Evolutionary conservation across 2,113 vertebrate species (phyloP).

Genomic region (Peucedramus taeniatus): DNA sequence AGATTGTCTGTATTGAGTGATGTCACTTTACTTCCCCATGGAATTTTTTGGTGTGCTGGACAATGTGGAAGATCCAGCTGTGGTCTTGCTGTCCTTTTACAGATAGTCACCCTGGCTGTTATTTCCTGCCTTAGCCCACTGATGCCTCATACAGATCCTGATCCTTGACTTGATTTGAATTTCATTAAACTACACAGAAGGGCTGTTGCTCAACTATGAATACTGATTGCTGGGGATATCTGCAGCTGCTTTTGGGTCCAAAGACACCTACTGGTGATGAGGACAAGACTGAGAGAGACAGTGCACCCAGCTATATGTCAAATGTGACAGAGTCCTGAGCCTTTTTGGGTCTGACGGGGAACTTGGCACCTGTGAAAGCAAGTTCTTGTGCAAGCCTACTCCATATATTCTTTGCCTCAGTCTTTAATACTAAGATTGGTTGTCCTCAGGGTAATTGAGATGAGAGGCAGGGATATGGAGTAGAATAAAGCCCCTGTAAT

Average conservation of each 20-base stretch:
- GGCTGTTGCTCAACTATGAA: neutral
- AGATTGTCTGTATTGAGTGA: neutral
- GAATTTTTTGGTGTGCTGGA: neutral
- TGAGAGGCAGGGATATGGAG: neutral
- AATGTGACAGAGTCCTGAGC: neutral
- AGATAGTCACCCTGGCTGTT: neutral
- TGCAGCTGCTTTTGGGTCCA: neutral
- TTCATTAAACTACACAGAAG: neutral
- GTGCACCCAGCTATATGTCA: fast-evolving
- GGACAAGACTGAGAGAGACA: neutral
- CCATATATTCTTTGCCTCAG: neutral
- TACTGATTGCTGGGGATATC: fast-evolving
- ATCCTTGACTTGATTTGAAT: neutral
- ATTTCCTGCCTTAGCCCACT: neutral
- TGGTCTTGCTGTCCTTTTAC: neutral
- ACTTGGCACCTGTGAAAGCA: neutral
- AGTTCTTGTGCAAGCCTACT: neutral
- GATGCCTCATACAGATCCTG: neutral
- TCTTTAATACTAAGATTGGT: neutral
- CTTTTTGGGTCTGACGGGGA: neutral
- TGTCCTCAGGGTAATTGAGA: neutral
- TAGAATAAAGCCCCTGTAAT: neutral
- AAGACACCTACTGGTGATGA: neutral
- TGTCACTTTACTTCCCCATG: neutral
- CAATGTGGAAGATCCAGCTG: neutral